Evolutionary conservation across 2,888 invertebrate species (phyloP), one percentile per base, ranked within the genome.

Genomic region (Pollenia angustigena): DNA sequence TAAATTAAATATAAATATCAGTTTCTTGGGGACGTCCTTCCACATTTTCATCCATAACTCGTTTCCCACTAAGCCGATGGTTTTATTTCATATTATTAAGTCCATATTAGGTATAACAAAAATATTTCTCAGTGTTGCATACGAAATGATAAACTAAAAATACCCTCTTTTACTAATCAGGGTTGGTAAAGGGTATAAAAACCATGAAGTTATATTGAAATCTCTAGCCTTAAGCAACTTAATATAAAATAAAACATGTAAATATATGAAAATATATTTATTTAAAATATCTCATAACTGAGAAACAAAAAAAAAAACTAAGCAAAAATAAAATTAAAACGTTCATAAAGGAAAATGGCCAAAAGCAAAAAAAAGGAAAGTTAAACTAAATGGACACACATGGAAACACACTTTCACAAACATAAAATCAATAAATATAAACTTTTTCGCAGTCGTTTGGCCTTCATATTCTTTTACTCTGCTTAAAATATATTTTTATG

Each of bases 301-400:
- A 68, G 11, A 32, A 68, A 72, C 48, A 58, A 74, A 60, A 60
- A 18, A 32, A n/a, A 74, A 74, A 9, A 50, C 60, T 60, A 50
- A 74, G 58, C 74, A 74, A 74, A 74, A 60, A 60, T 74, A 14
- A 60, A 60, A 60, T 60, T 40, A 74, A 74, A 74, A 74, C 11
- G 62, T 6, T 40, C 16, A 14, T 50, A 75, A 75, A 52, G 6
- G 52, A 40, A 74, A 48, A 60, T 32, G 40, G 48, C 48, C 74
- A 40, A 50, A 48, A 60, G 48, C 12, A 72, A 10, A 16, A 62
- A 62, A 44, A 52, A 9, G n/a, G n/a, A 68, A 50, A 50, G 32
- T 50, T 50, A 52, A 46, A 50, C 32, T 16, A 16, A 69, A 44
- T 42, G n/a, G 8, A 71, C 18, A 10, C 12, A 42, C 18, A 69